These are phyloP conservation scores for Malurus alboscapulatus DNA, from an alignment of 2,113 vertebrate species.

Conservation along the genomic window DNA sequence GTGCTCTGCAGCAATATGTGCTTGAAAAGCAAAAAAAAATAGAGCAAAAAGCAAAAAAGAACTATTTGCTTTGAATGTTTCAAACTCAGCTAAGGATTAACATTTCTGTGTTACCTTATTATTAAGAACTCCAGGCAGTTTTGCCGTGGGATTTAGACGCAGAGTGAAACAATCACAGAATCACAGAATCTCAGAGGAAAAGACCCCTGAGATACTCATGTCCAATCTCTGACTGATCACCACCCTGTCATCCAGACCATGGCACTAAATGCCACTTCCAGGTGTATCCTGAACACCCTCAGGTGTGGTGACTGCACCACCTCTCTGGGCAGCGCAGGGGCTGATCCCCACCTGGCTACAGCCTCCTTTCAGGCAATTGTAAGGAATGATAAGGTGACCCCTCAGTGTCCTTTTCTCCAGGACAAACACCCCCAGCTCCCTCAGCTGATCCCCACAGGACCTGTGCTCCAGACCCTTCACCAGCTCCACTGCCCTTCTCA, in stretches of 20 bases:
- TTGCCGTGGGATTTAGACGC: not conserved
- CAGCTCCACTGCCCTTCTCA: not conserved
- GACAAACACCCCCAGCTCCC: not conserved
- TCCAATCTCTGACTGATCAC: not conserved
- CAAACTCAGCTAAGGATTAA: not conserved
- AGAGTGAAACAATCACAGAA: not conserved
- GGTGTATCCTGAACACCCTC: not conserved
- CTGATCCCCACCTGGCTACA: not conserved
- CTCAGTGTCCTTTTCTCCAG: not conserved
- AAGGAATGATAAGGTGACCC: not conserved
- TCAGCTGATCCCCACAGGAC: not conserved
- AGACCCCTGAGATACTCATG: not conserved
- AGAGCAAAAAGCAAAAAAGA: not conserved
- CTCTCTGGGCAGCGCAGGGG: not conserved
- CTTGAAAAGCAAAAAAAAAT: not conserved
- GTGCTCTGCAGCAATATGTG: not conserved
- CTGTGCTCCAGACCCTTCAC: not conserved
- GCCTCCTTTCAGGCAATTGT: not conserved
- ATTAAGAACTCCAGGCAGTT: not conserved
- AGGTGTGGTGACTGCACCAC: not conserved
- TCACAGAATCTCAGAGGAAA: not conserved
- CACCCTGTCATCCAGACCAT: not conserved
- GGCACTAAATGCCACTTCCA: not conserved
- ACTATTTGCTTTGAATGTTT: not conserved
- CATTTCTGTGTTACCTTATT: not conserved